These are phyloP conservation scores for Ptyas mucosa DNA, from an alignment of 2,113 vertebrate species.

Conservation along the genomic window DNA sequence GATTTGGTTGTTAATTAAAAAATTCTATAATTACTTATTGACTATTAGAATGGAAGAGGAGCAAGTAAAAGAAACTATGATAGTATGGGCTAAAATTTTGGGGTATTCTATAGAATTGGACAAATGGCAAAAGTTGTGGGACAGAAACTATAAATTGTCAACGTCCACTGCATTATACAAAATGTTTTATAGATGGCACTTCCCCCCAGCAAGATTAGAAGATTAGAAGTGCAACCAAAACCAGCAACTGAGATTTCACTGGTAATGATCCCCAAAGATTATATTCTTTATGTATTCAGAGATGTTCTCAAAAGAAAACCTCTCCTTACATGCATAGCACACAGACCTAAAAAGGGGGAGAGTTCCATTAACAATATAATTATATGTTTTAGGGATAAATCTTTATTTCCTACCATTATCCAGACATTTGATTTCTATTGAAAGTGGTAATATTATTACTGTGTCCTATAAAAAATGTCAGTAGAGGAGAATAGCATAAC, in stretches of 20 bases:
- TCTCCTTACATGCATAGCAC: background rate
- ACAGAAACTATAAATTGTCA: too few species aligned
- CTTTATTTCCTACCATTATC: background rate
- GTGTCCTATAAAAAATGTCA: background rate
- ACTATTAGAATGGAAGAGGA: too few species aligned
- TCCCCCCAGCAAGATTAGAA: too few species aligned
- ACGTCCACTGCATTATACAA: too few species aligned
- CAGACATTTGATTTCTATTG: background rate
- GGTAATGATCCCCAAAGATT: background rate
- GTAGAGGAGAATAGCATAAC: background rate
- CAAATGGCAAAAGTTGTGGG: too few species aligned
- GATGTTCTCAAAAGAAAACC: background rate
- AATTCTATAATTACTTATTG: too few species aligned
- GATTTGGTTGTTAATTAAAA: too few species aligned
- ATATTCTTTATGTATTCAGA: background rate
- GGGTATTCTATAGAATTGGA: too few species aligned
- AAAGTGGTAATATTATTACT: background rate
- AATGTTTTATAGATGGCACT: too few species aligned
- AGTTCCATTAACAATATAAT: background rate
- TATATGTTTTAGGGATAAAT: background rate
- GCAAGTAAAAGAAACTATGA: too few species aligned
- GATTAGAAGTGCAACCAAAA: too few species aligned
- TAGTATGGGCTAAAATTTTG: too few species aligned
- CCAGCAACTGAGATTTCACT: background rate
- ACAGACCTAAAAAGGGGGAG: background rate